Base-by-base conservation (phyloP, 1,140 invertebrate genomes). In the Samia ricini region DNA sequence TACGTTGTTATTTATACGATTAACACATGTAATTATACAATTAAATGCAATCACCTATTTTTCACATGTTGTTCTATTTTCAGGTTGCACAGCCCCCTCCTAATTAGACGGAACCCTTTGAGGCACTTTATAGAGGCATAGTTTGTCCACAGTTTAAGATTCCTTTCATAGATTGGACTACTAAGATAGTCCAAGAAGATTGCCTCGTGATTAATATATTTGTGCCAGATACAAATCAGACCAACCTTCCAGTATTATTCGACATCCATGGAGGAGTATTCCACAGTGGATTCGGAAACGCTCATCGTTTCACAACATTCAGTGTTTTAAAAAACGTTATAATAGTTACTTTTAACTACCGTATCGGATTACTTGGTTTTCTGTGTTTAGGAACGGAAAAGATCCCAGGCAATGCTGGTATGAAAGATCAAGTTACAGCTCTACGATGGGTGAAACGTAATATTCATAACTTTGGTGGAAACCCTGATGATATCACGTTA, bases 161-260 rank as follows among this genome's bases (percentile, higher is more conserved):
- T 50, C 5, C 19, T 22, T 20, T 6, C 6, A 20, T 36, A 19
- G 15, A 1, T 10, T 3, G 0, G n/a, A 19, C 6, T 19, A 21
- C 24, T 20, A 58, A 52, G 55, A 49, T 54, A 5, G 56, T 63
- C 1, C 63, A 72, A 64, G 85, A 88, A 70, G 66, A 85, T 60
- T 88, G 85, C 42, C 71, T 88, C 0, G 63, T 83, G 12, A 73
- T 74, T 20, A 85, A 83, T 61, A 57, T 88, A 4, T 85, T 71
- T 57, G 77, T 77, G 4, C 83, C 81, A 12, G 64, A 85, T 22
- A 83, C 74, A 10, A 55, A 72, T 4, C 29, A 74, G 20, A 74
- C 71, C 15, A 77, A 83, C 15, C 50, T 88, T 29, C 77, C 85
- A 8, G 83, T 88, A 0, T 48, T 86, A 7, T 78, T 86, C 7